Conservation (phyloP, 2,797 vertebrate genomes). For the Characodon lateralis region DNA sequence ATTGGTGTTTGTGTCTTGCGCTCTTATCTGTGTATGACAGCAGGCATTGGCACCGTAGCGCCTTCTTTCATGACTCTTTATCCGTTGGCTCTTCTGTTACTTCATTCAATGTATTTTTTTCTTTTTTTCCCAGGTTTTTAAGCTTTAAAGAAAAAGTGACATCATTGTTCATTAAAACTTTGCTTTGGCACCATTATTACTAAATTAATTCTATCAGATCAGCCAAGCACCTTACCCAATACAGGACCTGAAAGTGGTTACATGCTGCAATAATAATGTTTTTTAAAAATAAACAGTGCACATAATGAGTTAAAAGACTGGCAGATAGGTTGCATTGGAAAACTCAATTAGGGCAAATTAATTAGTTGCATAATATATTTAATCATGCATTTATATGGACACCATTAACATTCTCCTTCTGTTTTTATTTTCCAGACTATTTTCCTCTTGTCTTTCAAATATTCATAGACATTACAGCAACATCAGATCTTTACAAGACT, state of each 20-base stretch:
- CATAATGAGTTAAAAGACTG: background rate
- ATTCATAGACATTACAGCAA: background rate
- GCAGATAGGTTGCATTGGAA: background rate
- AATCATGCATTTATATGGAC: background rate
- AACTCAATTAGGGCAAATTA: background rate
- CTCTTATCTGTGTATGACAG: constrained; percentile 73
- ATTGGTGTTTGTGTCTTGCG: constrained; percentile 20
- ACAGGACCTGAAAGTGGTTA: background rate
- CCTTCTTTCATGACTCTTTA: constrained; percentile 29
- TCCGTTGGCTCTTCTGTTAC: constrained; percentile 10
- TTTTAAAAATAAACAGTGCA: background rate
- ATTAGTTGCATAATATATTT: background rate
- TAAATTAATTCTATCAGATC: constrained; percentile 3
- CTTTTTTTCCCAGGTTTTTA: background rate
- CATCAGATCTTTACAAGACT: background rate
- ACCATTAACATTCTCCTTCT: background rate
- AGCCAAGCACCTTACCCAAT: background rate
- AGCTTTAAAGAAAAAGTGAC: constrained; percentile 17
- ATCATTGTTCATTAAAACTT: constrained; percentile 13
- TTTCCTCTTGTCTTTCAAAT: background rate
- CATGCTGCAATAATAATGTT: background rate
- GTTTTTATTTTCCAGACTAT: background rate
- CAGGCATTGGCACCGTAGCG: constrained; percentile 56
- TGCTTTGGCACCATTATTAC: background rate
- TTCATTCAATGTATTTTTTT: constrained; percentile 19